Evolutionary conservation across 2,888 invertebrate genomes (phyloP).

Genomic region (Pterostichus niger): DNA sequence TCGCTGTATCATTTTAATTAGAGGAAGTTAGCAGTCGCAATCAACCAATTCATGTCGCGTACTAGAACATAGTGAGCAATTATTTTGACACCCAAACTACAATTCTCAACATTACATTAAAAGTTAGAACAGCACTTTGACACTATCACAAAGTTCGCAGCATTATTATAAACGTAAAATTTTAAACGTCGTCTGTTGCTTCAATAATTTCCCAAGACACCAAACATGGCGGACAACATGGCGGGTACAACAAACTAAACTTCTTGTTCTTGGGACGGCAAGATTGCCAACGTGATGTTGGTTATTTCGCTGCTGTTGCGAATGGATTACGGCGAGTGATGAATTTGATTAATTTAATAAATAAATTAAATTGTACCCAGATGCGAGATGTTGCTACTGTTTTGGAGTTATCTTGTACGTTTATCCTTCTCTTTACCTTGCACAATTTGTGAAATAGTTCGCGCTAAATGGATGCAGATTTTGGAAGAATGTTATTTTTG

Average conservation of each 20-base stretch:
- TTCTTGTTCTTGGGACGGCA: neutral
- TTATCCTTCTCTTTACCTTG: neutral
- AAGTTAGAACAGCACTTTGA: constrained; percentile 51
- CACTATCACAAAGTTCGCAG: constrained; percentile 59
- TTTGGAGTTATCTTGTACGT: constrained; percentile 36
- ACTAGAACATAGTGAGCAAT: constrained; percentile 40
- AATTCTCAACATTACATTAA: constrained; percentile 52
- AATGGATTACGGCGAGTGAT: constrained; percentile 60
- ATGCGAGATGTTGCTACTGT: neutral
- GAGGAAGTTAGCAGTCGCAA: constrained; percentile 42
- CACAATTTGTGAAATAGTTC: constrained; percentile 11
- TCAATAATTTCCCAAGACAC: constrained; percentile 63
- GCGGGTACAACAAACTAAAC: constrained; percentile 26
- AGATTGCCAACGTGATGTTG: constrained; percentile 31
- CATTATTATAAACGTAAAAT: constrained; percentile 62
- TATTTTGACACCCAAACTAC: constrained; percentile 46
- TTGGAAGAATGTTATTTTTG: constrained; percentile 1
- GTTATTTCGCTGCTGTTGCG: neutral
- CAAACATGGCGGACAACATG: constrained; percentile 26
- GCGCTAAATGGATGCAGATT: constrained; percentile 4
- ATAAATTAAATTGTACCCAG: constrained; percentile 54
- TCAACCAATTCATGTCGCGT: constrained; percentile 41
- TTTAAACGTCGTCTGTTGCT: constrained; percentile 58
- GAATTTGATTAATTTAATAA: constrained; percentile 65
- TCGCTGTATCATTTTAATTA: constrained; percentile 51